A percentile compares a stretch with the other conserved stretches of the same genome.
phyloP scores from a whole-genome alignment of 2,888 invertebrate genomes.

The Lamproptera curius region DNA sequence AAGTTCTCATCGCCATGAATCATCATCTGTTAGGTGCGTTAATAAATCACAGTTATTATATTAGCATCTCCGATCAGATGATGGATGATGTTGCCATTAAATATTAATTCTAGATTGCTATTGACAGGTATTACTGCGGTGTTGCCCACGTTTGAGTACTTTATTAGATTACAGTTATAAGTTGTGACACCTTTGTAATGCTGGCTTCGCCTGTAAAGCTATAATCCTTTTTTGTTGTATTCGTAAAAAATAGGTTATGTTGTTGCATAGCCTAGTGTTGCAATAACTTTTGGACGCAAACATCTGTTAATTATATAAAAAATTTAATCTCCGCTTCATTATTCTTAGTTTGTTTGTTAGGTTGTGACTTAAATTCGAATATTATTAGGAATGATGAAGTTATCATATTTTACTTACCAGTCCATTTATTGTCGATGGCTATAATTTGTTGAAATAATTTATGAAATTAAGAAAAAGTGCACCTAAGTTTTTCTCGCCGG shows the following conservation, averaged over 20 bases:
- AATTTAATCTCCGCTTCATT: too few species aligned
- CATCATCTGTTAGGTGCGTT: conserved; percentile 17
- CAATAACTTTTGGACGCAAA: neutral
- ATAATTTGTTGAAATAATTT: too few species aligned
- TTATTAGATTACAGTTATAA: conserved; percentile 24
- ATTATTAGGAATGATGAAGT: too few species aligned
- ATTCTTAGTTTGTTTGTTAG: too few species aligned
- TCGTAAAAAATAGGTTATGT: conserved; percentile 6
- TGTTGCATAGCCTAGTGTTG: conserved; percentile 6
- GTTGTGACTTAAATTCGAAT: too few species aligned
- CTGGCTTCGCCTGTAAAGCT: conserved; percentile 19
- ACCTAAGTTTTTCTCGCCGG: too few species aligned
- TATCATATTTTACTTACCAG: too few species aligned
- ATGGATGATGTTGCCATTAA: conserved; percentile 31
- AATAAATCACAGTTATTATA: conserved; percentile 35
- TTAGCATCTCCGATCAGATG: conserved; percentile 31
- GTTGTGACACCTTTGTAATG: too few species aligned
- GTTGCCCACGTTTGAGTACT: conserved; percentile 5
- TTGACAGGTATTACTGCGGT: conserved; percentile 26
- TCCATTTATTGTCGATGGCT: too few species aligned
- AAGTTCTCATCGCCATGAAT: conserved; percentile 24
- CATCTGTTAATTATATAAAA: too few species aligned
- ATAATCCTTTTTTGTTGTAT: conserved; percentile 1
- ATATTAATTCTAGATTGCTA: conserved; percentile 31
- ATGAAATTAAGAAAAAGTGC: too few species aligned